These are phyloP conservation scores for Polypedilum vanderplanki DNA, from an alignment of 1,140 invertebrate species.

Conservation along the genomic window DNA sequence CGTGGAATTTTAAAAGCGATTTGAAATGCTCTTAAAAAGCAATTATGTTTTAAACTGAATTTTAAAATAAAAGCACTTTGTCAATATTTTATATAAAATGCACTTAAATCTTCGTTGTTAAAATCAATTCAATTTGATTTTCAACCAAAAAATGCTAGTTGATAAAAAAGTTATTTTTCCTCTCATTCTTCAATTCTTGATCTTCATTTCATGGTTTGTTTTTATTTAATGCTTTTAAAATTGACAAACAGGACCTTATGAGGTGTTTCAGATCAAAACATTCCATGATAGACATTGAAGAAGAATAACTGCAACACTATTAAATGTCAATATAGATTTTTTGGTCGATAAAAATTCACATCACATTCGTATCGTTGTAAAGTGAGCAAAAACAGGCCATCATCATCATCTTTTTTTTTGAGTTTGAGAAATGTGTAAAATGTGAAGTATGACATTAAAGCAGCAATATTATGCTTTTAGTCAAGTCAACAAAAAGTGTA, in stretches of 20 bases:
- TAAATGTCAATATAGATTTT: slow-evolving; percentile 12
- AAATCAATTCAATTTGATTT: too few relatives aligned
- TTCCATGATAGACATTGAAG: background rate
- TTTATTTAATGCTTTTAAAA: too few relatives aligned
- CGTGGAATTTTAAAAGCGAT: slow-evolving; percentile 27
- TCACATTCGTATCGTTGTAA: background rate
- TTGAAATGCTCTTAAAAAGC: slow-evolving; percentile 6
- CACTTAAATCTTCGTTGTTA: too few relatives aligned
- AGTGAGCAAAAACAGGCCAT: background rate
- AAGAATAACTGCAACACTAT: slow-evolving; percentile 13
- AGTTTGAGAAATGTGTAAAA: slow-evolving; percentile 18
- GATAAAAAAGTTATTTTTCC: too few relatives aligned
- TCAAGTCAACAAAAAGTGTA: slow-evolving; percentile 4
- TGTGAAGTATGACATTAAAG: slow-evolving; percentile 25
- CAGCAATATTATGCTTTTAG: slow-evolving; percentile 24
- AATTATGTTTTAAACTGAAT: background rate
- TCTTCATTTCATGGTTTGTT: too few relatives aligned
- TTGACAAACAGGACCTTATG: too few relatives aligned
- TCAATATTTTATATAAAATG: too few relatives aligned
- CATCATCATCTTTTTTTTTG: background rate
- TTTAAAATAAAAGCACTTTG: too few relatives aligned
- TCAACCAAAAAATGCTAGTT: too few relatives aligned
- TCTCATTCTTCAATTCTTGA: too few relatives aligned
- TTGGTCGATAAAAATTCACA: slow-evolving; percentile 10
- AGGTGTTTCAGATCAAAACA: too few relatives aligned